Base-by-base conservation (phyloP, 2,113 vertebrate species). In the Heterocephalus glaber region DNA sequence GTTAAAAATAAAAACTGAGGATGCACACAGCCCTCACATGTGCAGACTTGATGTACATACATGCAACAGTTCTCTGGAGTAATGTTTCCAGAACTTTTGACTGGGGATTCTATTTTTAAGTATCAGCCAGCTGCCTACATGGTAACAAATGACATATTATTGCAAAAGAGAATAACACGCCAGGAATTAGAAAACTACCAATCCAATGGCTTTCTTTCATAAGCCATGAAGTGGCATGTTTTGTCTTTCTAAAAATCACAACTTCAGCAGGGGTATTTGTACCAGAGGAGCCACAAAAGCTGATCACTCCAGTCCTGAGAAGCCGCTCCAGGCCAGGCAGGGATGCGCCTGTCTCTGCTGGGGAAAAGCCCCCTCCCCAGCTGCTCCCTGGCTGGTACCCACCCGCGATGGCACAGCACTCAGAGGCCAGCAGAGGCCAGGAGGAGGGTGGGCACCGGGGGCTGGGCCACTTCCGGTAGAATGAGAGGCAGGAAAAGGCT, bases 191-290 rank as follows among this genome's bases (percentile, higher is more conserved):
- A 79, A 95, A 87, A 5, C 22, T 44, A 47, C 86, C 94, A 70
- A 84, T 2, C 83, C 54, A 12, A 41, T 20, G 41, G 89, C 80
- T 97, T 92, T 41, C 80, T 97, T 92, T 41, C 90, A 20, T 16
- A 54, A 65, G 60, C 47, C 72, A 38, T 22, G 44, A 92, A 86
- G 86, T 26, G 89, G 44, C 76, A 83, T 11, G 70, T 56, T 88
- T 93, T 44, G 28, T 92, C 86, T 89, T 92, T 92, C 65, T 90
- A 41, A 91, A 94, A 96, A 85, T 65, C 28, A 88, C 93, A 96
- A 66, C 74, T 82, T 96, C 28, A 49, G 68, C 35, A 58, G 44
- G 30, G 91, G 80, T 35, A 33, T 84, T 89, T 86, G 52, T 87
- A 77, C 89, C 89, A 89, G 83, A 74, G 2, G 35, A 90, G 86